phyloP scores from a whole-genome alignment of 1,140 invertebrate species.

The Drosophila kohkoa region DNA sequence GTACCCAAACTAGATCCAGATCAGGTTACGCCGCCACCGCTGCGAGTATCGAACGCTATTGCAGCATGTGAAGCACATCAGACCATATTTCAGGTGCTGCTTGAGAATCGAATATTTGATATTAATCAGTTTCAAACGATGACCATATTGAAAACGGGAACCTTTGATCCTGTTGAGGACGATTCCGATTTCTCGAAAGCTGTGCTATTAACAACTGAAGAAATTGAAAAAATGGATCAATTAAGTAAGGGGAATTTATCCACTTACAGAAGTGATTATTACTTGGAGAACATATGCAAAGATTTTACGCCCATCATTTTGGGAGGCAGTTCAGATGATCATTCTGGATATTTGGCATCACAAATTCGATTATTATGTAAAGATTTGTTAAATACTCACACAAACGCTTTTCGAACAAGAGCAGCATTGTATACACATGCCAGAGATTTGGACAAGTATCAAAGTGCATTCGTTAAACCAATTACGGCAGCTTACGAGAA shows the following conservation, averaged over 20 bases:
- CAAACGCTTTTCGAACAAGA: neutral
- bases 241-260: neutral
- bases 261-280: conserved; percentile 27
- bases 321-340: neutral
- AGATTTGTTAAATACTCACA: too few species aligned
- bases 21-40: conserved; percentile 24
- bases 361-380: too few species aligned
- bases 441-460: neutral
- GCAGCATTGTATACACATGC: neutral
- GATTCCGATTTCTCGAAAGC: neutral
- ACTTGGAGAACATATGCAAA: conserved; percentile 85
- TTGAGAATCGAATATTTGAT: conserved; percentile 76
- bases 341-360: too few species aligned
- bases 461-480: neutral
- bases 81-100: conserved; percentile 89
- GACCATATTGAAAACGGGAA: conserved; percentile 25
- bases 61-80: conserved; percentile 90
- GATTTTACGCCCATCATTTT: conserved; percentile 82
- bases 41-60: conserved; percentile 82
- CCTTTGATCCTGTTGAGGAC: neutral
- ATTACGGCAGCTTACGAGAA: conserved; percentile 79
- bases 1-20: neutral
- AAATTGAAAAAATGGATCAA: neutral
- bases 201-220: neutral
- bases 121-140: conserved; percentile 53